Base-by-base conservation (phyloP, 2,888 invertebrate genomes). In the Tachina lurida region DNA sequence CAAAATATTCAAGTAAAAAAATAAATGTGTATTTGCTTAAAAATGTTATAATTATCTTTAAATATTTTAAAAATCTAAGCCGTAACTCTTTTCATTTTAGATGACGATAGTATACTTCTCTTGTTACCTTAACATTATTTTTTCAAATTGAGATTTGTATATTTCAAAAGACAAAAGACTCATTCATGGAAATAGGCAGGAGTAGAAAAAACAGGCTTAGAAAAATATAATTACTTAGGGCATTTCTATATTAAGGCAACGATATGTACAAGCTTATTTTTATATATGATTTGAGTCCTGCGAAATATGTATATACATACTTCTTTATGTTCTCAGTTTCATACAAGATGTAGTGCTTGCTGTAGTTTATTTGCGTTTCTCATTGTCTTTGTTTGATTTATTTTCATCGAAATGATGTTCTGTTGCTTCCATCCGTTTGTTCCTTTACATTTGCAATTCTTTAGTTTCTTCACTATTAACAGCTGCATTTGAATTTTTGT, bases 371-470 rank as follows among this genome's bases (percentile, higher is more conserved):
- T 86, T 88, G 52, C 84, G 79, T 86, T 81, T 84, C 71, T 68
- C 84, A 84, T 87, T 86, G 87, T 84, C 82, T 87, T 67, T 80
- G 82, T 74, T 79, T 77, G 62, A 74, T 83, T 67, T 80, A 78
- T 81, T 76, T 79, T 15, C 63, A 70, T 17, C 75, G 49, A 60
- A 76, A 52, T 12, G 70, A 70, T 45, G 45, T 62, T 75, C 31
- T 56, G 63, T 54, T 62, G 47, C 65, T 80, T 68, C 22, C 54
- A 2, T 67, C 15, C 65, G n/a, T 47, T 60, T 41, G 74, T 31
- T 86, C 67, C 87, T 82, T 2, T 15, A 62, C 15, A 10, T 52
- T 87, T 87, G 87, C 85, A 83, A 86, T 84, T 87, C 82, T 84
- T 87, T 84, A 80, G 79, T 68, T 19, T 60, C 83, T 52, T 78